Percentiles rank a stretch among this genome's conserved stretches.
phyloP scores from a whole-genome alignment of 2,888 invertebrate species.

The Bellardia bayeri region DNA sequence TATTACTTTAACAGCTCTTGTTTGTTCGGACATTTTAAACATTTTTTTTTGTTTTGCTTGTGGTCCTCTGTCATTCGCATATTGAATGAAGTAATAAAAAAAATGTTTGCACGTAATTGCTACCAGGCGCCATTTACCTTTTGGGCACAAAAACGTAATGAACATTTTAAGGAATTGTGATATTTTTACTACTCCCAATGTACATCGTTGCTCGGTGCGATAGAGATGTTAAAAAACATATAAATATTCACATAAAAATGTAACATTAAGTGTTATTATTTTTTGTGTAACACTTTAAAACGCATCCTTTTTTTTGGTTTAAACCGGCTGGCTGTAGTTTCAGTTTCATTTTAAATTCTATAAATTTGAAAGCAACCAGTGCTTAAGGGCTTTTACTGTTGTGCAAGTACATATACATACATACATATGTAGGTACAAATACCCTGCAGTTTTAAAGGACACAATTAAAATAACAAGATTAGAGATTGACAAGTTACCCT shows the following conservation, averaged over 20 bases:
- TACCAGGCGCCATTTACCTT: slow-evolving; percentile 69
- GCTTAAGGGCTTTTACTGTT: slow-evolving; percentile 58
- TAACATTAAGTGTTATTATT: slow-evolving; percentile 24
- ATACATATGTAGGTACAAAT: too few relatives aligned
- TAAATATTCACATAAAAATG: slow-evolving; percentile 52
- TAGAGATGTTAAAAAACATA: slow-evolving; percentile 50
- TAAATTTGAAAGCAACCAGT: slow-evolving; percentile 69
- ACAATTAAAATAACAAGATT: too few relatives aligned
- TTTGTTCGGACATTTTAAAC: slow-evolving; percentile 19
- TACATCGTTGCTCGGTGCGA: slow-evolving; percentile 23
- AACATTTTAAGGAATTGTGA: slow-evolving; percentile 19
- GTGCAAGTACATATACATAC: not conserved
- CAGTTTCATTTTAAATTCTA: slow-evolving; percentile 70
- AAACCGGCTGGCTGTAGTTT: slow-evolving; percentile 53
- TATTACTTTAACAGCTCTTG: slow-evolving; percentile 23
- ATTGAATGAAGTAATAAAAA: not conserved
- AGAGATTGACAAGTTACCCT: too few relatives aligned
- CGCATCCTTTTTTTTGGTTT: slow-evolving; percentile 34
- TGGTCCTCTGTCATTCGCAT: not conserved
- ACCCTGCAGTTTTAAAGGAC: too few relatives aligned
- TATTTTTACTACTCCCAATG: slow-evolving; percentile 13
- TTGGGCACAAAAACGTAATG: slow-evolving; percentile 32
- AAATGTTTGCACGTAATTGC: slow-evolving; percentile 33
- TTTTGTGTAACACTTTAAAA: slow-evolving; percentile 36
- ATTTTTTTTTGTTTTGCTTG: not conserved